These are phyloP conservation scores for Opisthocomus hoazin DNA, from an alignment of 2,113 vertebrate genomes.

Conservation along the genomic window DNA sequence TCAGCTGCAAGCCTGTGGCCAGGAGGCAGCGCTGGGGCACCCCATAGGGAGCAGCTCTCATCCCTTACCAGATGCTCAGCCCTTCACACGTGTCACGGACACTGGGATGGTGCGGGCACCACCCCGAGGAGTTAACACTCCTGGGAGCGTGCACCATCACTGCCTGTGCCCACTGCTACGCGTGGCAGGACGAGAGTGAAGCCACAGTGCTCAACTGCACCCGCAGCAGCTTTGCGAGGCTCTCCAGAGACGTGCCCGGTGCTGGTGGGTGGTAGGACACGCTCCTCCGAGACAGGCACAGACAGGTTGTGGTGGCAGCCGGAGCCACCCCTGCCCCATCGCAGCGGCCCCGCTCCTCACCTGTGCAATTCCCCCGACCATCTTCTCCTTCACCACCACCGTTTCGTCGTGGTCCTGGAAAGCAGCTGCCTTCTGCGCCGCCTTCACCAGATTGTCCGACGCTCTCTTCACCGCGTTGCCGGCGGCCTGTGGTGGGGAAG, in stretches of 20 bases:
- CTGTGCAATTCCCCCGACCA: constrained; percentile 98
- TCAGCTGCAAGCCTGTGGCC: not conserved
- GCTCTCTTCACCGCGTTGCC: constrained; percentile 96
- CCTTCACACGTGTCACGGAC: not conserved
- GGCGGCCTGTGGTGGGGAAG: constrained; percentile 74
- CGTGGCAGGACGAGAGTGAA: not conserved
- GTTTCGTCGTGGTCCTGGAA: constrained; percentile 90
- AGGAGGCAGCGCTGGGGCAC: not conserved
- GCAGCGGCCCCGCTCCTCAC: constrained; percentile 62
- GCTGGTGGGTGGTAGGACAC: not conserved
- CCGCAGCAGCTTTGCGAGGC: not conserved
- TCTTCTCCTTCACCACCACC: constrained; percentile 94
- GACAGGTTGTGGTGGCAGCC: not conserved
- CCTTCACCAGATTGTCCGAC: constrained; percentile 95
- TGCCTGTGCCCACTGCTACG: not conserved
- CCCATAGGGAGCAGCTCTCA: not conserved
- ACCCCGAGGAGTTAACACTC: not conserved
- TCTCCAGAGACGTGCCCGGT: not conserved
- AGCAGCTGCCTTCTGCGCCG: constrained; percentile 94
- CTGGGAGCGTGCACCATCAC: not conserved
- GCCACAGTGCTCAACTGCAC: not conserved
- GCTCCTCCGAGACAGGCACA: not conserved
- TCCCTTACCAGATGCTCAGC: not conserved
- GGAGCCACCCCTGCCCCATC: not conserved
- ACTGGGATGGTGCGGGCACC: not conserved